phyloP scores from a whole-genome alignment of 2,113 vertebrate genomes.

The Heterochromis multidens region DNA sequence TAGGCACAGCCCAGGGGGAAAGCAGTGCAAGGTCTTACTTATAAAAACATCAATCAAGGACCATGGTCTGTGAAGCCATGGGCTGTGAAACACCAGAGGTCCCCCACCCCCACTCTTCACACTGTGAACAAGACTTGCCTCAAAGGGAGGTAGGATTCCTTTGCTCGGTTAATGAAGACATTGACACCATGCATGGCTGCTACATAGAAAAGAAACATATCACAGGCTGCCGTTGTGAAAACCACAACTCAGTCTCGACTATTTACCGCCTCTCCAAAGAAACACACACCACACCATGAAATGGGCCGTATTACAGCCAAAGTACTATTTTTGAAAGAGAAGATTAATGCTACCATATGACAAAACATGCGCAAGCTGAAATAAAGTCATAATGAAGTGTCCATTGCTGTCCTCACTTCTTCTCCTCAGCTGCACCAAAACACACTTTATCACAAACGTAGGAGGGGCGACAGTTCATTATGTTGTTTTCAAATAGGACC shows the following conservation, averaged over 20 bases:
- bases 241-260: neutral
- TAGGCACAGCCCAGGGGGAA: constrained; percentile 58
- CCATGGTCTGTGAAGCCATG: constrained; percentile 54
- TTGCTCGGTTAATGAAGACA: constrained; percentile 56
- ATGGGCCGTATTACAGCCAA: neutral
- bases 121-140: constrained; percentile 37
- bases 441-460: neutral
- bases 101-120: constrained; percentile 35
- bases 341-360: neutral
- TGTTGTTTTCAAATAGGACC: constrained; percentile 1
- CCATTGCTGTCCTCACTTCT: neutral
- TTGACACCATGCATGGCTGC: neutral
- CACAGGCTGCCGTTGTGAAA: neutral
- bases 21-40: constrained; percentile 78
- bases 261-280: neutral
- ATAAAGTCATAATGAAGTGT: neutral
- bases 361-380: neutral
- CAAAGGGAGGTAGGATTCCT: constrained; percentile 34
- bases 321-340: neutral
- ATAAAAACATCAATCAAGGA: constrained; percentile 80
- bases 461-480: constrained; percentile 3
- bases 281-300: neutral
- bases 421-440: neutral
- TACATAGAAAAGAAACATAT: constrained; percentile 1
- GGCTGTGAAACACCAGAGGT: constrained; percentile 50